Evolutionary conservation across 2,113 vertebrate genomes (phyloP).

Genomic region (Orcinus orca): DNA sequence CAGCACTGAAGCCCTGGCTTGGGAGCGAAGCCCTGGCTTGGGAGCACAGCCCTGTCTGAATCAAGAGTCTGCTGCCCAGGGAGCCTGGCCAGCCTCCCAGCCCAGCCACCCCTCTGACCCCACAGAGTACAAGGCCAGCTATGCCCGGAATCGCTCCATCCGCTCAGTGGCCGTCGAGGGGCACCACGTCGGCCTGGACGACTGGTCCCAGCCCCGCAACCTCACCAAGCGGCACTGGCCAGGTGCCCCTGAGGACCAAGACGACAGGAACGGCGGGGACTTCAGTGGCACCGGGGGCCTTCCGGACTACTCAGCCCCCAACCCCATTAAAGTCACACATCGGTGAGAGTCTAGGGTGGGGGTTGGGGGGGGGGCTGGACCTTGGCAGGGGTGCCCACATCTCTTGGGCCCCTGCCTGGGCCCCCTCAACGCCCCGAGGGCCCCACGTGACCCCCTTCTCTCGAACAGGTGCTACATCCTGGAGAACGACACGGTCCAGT

Average conservation of each 20-base stretch:
- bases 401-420: neutral
- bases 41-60: neutral
- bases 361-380: rapidly evolving
- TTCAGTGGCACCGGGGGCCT: conserved; percentile 91
- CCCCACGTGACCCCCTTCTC: neutral
- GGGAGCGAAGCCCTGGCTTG: neutral
- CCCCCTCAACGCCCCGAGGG: neutral
- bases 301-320: conserved; percentile 82
- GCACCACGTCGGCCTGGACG: conserved; percentile 85
- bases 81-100: neutral
- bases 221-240: conserved; percentile 80
- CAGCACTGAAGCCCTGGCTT: neutral
- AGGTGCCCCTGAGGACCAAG: conserved; percentile 70
- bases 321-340: conserved; percentile 95
- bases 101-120: neutral
- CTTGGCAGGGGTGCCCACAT: neutral
- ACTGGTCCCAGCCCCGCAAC: conserved; percentile 84
- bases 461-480: conserved; percentile 93
- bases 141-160: conserved; percentile 86
- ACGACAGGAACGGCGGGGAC: conserved; percentile 86
- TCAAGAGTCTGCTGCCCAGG: neutral
- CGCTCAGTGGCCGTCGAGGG: conserved; percentile 88
- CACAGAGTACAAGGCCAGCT: conserved; percentile 88
- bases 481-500: conserved; percentile 95
- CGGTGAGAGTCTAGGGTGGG: conserved; percentile 80